Evolutionary conservation across 2,888 invertebrate species (phyloP), one percentile per base, ranked within the genome.

Genomic region (Itoplectis maculator): DNA sequence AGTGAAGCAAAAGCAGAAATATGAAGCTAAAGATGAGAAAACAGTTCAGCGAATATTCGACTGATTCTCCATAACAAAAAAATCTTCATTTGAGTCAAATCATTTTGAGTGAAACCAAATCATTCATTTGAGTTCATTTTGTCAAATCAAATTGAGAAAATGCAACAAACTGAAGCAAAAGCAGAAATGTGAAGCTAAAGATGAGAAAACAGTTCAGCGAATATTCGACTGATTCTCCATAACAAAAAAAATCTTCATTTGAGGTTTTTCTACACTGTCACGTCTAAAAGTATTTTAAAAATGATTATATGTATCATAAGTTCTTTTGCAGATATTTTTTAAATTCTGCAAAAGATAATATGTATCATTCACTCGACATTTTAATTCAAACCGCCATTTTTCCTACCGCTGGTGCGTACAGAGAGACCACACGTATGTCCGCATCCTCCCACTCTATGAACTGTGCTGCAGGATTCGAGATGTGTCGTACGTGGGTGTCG

Each of bases 401-500:
- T 77, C 61, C 49, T 40, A 63, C 37, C 37, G 15, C 6, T 11
- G 29, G 69, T 72, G 70, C 63, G 70, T 45, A 20, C 42, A 72
- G n/a, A 59, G 56, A 61, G n/a, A 59, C n/a, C 65, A 18, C 35
- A 51, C 59, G 23, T 54, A 37, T 56, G 23, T 69, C 37, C 15
- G 49, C 45, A 49, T 18, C 29, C 23, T 45, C 56, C 51, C 29
- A 37, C 61, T 56, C 40, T 40, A 20, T 49, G 35, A 18, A 40
- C 37, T 74, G 18, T 40, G 65, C 49, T 66, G 42, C 29, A 59
- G 35, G 63, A 56, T 79, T 68, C 72, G 76, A 76, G 82, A 82
- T 76, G 78, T 73, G 75, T 76, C 79, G 66, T 73, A 79, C 82
- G 82, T 82, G 82, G 82, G 82, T 79, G 79, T 76, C 72, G 63